These are phyloP conservation scores for Drosophila pruinosa DNA, from an alignment of 1,140 invertebrate species.

Conservation along the genomic window DNA sequence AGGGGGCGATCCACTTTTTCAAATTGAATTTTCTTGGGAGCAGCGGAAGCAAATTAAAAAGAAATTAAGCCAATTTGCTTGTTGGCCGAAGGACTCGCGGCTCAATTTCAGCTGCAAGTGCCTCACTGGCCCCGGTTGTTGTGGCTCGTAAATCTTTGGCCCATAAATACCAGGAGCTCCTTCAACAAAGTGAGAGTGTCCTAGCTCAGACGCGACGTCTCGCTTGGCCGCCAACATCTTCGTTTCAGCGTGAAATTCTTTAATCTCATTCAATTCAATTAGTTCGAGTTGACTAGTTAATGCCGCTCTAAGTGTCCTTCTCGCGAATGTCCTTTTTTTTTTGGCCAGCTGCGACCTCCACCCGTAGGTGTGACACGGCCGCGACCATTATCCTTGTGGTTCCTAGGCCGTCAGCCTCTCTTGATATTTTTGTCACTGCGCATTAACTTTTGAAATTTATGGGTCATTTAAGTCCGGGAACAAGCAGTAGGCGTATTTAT, in stretches of 20 bases:
- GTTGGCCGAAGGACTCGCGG: constrained; percentile 36
- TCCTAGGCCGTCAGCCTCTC: background rate
- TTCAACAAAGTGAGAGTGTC: background rate
- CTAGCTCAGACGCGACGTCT: background rate
- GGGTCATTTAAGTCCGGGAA: constrained; percentile 27
- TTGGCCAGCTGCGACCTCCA: background rate
- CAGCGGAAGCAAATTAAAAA: constrained; percentile 79
- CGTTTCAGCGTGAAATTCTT: constrained; percentile 80
- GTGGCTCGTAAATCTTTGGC: constrained; percentile 75
- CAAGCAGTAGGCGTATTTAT: constrained; percentile 17
- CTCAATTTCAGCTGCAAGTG: constrained; percentile 49
- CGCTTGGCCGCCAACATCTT: constrained; percentile 61
- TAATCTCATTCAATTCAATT: constrained; percentile 82
- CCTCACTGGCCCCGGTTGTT: constrained; percentile 48
- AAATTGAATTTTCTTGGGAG: constrained; percentile 72
- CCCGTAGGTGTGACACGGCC: constrained; percentile 42
- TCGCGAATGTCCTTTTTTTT: constrained; percentile 46
- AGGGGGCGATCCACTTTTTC: constrained; percentile 62
- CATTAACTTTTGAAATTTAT: constrained; percentile 78
- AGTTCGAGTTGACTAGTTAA: constrained; percentile 82
- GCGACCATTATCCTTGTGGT: background rate
- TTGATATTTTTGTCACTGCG: constrained; percentile 47
- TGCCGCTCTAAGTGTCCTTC: constrained; percentile 45
- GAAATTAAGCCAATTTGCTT: constrained; percentile 81
- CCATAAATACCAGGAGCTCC: constrained; percentile 72